These are phyloP conservation scores for Thinocorus orbignyianus DNA, from an alignment of 2,113 vertebrate genomes.

Conservation along the genomic window DNA sequence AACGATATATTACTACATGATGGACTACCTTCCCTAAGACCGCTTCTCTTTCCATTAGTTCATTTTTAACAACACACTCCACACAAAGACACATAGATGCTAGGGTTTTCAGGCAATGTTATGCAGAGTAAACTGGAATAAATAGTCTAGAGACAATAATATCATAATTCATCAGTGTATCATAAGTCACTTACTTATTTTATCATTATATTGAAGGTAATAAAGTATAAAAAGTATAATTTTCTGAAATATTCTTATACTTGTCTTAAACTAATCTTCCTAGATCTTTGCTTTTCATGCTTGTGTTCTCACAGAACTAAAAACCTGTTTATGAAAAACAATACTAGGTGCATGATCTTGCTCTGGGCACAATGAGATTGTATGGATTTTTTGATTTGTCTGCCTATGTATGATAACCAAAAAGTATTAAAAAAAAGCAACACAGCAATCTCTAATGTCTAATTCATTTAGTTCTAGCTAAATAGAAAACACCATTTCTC, in stretches of 20 bases:
- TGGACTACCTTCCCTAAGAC: not conserved
- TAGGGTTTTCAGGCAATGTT: not conserved
- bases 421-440: not conserved
- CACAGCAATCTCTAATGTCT: not conserved
- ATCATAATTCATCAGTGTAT: too few relatives aligned
- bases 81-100: not conserved
- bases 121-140: not conserved
- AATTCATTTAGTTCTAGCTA: not conserved
- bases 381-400: not conserved
- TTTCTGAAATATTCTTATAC: not conserved
- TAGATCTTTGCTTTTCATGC: not conserved
- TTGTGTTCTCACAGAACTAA: not conserved
- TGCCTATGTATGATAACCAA: accelerated
- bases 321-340: not conserved
- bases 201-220: not conserved
- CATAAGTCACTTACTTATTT: not conserved
- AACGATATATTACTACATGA: not conserved
- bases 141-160: not conserved
- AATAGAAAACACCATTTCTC: not conserved
- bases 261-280: not conserved
- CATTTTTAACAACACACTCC: not conserved
- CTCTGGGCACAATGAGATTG: not conserved
- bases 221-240: too few relatives aligned
- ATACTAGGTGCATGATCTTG: not conserved
- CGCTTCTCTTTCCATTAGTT: not conserved